Evolutionary conservation across 2,888 invertebrate genomes (phyloP).

Genomic region (Leucozona laternaria): DNA sequence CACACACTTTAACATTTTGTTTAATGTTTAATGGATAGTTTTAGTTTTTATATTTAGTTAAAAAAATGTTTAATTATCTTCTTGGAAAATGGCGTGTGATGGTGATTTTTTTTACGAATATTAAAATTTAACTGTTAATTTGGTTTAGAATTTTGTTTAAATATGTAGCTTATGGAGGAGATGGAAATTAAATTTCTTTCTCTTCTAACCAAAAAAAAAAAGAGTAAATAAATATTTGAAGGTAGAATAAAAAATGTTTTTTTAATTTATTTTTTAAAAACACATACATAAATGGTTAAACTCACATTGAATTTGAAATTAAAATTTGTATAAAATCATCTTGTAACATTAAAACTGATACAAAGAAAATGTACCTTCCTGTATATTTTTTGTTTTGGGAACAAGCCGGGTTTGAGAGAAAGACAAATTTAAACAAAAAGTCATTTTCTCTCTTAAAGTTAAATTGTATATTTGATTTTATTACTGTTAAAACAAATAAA

Average conservation of each 20-base stretch:
- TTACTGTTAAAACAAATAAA: constrained; percentile 34
- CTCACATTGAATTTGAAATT: constrained; percentile 1
- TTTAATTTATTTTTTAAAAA: constrained; percentile 2
- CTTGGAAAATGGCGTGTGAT: constrained; percentile 71
- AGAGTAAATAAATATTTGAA: constrained; percentile 3
- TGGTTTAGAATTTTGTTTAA: constrained; percentile 27
- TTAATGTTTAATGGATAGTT: constrained; percentile 58
- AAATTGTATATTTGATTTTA: constrained; percentile 24
- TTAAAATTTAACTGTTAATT: constrained; percentile 51
- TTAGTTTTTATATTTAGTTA: constrained; percentile 65
- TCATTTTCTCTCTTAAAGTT: not conserved
- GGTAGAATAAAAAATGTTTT: constrained; percentile 6
- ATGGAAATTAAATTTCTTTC: constrained; percentile 60
- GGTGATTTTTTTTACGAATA: constrained; percentile 55
- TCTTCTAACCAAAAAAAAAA: constrained; percentile 1
- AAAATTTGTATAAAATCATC: constrained; percentile 14
- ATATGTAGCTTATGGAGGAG: not conserved
- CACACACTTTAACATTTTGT: constrained; percentile 57
- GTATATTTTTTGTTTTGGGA: constrained; percentile 10
- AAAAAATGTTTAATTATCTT: constrained; percentile 43
- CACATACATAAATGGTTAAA: not conserved
- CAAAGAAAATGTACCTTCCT: constrained; percentile 1
- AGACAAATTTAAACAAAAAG: not conserved
- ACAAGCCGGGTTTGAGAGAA: constrained; percentile 5
- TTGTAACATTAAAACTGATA: constrained; percentile 8